phyloP scores from a whole-genome alignment of 1,140 invertebrate genomes.

The Arctopsyche grandis region DNA sequence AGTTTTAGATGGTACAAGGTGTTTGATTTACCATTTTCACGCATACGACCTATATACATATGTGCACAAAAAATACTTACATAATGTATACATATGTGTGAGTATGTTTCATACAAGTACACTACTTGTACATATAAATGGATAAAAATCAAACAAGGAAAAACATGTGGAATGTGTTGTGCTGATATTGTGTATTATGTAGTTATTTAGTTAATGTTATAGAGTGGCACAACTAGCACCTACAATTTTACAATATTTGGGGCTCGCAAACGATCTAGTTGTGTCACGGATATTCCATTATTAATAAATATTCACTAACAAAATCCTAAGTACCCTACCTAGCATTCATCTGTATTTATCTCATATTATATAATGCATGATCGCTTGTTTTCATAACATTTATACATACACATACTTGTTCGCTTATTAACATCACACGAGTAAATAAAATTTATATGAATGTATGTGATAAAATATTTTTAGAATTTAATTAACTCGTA shows the following conservation, averaged over 20 bases:
- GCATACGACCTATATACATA: neutral
- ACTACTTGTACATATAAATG: neutral
- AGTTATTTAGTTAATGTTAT: too few relatives aligned
- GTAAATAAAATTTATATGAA: constrained; percentile 1
- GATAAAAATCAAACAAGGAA: neutral
- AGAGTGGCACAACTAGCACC: too few relatives aligned
- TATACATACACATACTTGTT: neutral
- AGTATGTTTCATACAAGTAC: neutral
- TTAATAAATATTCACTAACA: neutral
- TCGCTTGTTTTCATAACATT: too few relatives aligned
- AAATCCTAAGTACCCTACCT: neutral
- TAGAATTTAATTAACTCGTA: constrained; percentile 49
- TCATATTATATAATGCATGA: neutral
- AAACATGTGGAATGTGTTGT: neutral
- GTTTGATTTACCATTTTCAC: neutral
- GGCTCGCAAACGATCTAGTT: too few relatives aligned
- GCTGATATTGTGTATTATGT: neutral
- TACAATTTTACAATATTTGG: too few relatives aligned
- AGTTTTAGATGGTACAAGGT: too few relatives aligned
- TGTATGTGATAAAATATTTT: constrained; percentile 14
- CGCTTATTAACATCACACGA: neutral
- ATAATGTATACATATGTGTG: neutral
- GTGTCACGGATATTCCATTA: too few relatives aligned
- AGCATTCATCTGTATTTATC: neutral
- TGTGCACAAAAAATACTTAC: too few relatives aligned